Percentiles rank a stretch among this genome's conserved stretches.
phyloP scores from a whole-genome alignment of 2,113 vertebrate genomes.

The Lutjanus erythropterus region DNA sequence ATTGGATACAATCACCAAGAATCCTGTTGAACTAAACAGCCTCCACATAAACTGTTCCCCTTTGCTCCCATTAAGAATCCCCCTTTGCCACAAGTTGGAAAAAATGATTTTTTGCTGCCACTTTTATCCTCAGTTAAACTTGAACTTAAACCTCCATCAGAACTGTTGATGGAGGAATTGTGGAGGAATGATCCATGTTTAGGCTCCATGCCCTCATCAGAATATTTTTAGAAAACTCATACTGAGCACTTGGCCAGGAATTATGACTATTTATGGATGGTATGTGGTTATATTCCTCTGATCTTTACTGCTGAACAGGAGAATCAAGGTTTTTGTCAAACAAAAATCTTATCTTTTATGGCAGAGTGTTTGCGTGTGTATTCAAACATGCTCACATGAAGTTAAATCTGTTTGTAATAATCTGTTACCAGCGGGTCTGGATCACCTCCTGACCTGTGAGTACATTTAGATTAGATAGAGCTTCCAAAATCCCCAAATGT shows the following conservation, averaged over 20 bases:
- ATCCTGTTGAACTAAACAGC: too few relatives aligned
- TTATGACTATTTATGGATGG: neutral
- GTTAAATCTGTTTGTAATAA: constrained; percentile 11
- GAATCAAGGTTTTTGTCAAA: neutral
- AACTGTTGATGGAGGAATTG: too few relatives aligned
- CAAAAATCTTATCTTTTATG: neutral
- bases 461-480: neutral
- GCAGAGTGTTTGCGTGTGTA: neutral
- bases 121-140: too few relatives aligned
- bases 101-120: too few relatives aligned
- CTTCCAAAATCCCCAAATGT: neutral
- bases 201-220: neutral
- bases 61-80: too few relatives aligned
- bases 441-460: neutral
- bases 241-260: neutral
- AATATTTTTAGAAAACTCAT: neutral
- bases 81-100: too few relatives aligned
- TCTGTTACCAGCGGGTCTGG: neutral
- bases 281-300: neutral
- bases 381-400: neutral
- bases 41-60: too few relatives aligned
- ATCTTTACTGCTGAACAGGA: neutral
- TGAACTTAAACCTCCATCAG: too few relatives aligned
- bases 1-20: too few relatives aligned
- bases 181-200: too few relatives aligned